Evolutionary conservation across 2,113 vertebrate species (phyloP).

Genomic region (Pachyramphus minor): DNA sequence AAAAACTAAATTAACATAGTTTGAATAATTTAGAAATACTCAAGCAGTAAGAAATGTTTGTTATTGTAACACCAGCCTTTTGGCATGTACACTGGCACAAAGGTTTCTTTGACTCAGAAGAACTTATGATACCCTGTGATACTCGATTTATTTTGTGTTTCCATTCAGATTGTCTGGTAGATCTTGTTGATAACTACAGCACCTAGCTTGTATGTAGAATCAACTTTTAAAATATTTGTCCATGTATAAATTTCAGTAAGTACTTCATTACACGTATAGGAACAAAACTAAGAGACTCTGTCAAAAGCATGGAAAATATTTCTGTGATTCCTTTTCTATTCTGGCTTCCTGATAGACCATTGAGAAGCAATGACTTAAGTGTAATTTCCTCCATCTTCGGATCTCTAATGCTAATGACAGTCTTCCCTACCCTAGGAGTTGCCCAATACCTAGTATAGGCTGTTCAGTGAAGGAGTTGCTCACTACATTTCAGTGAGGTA

Average conservation of each 20-base stretch:
- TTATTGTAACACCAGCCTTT: not conserved
- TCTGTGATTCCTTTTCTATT: not conserved
- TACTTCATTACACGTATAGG: not conserved
- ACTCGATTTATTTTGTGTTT: not conserved
- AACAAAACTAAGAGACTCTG: not conserved
- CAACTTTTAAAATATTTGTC: not conserved
- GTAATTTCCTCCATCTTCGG: not conserved
- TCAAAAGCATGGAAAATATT: not conserved
- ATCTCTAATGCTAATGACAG: not conserved
- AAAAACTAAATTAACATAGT: not conserved
- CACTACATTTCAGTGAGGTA: not conserved
- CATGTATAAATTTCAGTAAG: not conserved
- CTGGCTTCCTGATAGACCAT: not conserved
- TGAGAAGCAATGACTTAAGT: not conserved
- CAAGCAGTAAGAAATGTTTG: not conserved
- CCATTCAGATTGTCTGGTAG: not conserved
- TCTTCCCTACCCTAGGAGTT: not conserved
- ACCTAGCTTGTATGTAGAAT: not conserved
- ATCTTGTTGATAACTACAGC: not conserved
- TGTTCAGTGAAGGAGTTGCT: not conserved
- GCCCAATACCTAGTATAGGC: not conserved
- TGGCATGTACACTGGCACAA: not conserved
- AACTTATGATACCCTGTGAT: not conserved
- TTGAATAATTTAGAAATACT: not conserved
- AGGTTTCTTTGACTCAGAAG: not conserved